These are phyloP conservation scores for Calephelis perditalis DNA, from an alignment of 2,888 invertebrate genomes.

Conservation along the genomic window DNA sequence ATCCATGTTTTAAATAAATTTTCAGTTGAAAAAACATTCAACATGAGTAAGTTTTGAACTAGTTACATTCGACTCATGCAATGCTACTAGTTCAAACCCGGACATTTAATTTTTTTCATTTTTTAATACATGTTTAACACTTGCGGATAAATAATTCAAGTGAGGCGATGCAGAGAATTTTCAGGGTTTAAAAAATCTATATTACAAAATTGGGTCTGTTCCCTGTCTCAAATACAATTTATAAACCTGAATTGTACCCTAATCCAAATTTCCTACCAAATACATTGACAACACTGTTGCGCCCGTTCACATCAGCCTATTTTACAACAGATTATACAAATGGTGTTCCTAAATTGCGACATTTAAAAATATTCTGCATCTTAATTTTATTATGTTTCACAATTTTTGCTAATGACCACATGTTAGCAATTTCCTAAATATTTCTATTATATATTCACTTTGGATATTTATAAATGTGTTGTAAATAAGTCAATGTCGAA, in stretches of 20 bases:
- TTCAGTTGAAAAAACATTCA: too few species aligned
- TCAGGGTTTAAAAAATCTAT: too few species aligned
- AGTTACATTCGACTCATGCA: too few species aligned
- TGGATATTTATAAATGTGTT: slow-evolving; percentile 4
- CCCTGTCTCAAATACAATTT: too few species aligned
- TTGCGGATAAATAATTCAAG: too few species aligned
- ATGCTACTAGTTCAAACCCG: too few species aligned
- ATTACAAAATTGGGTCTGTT: too few species aligned
- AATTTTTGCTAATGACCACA: slow-evolving; percentile 4
- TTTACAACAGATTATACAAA: slow-evolving; percentile 5
- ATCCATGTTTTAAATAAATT: too few species aligned
- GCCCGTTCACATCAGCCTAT: slow-evolving; percentile 4
- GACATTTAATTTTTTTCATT: too few species aligned
- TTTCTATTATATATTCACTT: slow-evolving; percentile 7
- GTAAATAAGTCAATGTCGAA: slow-evolving; percentile 1
- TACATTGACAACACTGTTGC: background rate
- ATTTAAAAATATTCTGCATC: slow-evolving; percentile 10
- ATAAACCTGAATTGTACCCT: background rate
- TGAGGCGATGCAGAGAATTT: too few species aligned
- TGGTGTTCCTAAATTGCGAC: slow-evolving; percentile 7
- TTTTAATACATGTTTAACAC: too few species aligned
- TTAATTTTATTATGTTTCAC: slow-evolving; percentile 2
- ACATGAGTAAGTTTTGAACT: too few species aligned
- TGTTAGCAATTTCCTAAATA: slow-evolving; percentile 3
- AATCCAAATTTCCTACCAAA: background rate